A percentile compares a stretch with the other conserved stretches of the same genome.
Conservation (phyloP, 2,113 vertebrate species). For the Scolopax mira region DNA sequence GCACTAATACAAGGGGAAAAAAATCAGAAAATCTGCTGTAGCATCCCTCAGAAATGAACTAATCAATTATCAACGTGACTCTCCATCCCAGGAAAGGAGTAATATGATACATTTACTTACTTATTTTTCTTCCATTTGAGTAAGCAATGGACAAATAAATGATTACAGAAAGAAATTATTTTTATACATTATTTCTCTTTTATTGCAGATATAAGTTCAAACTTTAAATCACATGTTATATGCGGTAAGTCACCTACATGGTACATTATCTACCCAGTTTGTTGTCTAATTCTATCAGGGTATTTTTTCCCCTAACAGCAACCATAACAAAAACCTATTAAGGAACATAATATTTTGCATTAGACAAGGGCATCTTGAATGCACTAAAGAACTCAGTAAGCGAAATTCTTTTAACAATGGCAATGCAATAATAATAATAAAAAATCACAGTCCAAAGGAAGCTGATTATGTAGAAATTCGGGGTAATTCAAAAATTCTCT, state of each 20-base stretch:
- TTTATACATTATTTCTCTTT: neutral
- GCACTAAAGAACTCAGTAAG: conserved; percentile 7
- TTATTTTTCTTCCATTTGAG: neutral
- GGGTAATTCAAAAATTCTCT: neutral
- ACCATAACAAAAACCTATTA: conserved; percentile 31
- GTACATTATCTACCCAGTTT: conserved; percentile 33
- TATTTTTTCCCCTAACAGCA: neutral
- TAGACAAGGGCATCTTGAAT: conserved; percentile 15
- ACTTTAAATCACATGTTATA: conserved; percentile 5
- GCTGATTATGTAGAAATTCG: neutral
- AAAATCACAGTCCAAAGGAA: neutral
- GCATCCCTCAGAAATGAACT: conserved; percentile 38
- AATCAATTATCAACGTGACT: conserved; percentile 11
- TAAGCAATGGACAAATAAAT: conserved; percentile 16
- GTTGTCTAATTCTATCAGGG: conserved; percentile 18
- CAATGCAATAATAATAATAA: neutral
- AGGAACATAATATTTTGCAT: conserved; percentile 8
- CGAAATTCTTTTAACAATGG: conserved; percentile 3
- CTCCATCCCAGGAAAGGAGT: neutral
- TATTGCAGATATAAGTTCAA: neutral
- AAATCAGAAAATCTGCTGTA: conserved; percentile 19
- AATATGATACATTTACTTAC: neutral
- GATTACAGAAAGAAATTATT: neutral
- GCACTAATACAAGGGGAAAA: conserved; percentile 13
- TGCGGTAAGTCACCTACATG: conserved; percentile 39